Evolutionary conservation across 2,113 vertebrate species (phyloP).

Genomic region (Arothron firmamentum): DNA sequence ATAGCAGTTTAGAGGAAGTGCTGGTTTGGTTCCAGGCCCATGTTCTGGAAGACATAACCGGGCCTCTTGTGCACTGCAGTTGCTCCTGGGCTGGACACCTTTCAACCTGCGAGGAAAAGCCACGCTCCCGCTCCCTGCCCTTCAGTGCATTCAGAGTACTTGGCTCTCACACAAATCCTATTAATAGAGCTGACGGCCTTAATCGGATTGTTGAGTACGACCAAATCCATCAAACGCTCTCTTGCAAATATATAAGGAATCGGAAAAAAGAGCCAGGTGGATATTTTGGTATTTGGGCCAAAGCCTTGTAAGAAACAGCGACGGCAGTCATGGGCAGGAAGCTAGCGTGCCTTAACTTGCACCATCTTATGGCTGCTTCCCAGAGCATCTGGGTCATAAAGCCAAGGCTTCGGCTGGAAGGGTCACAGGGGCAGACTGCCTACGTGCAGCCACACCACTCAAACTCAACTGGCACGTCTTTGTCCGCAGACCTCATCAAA

Average conservation of each 20-base stretch:
- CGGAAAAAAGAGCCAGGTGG: constrained; percentile 58
- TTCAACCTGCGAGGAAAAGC: constrained; percentile 45
- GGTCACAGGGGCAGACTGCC: constrained; percentile 58
- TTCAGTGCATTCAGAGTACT: constrained; percentile 21
- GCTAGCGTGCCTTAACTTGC: constrained; percentile 62
- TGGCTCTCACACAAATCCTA: constrained; percentile 38
- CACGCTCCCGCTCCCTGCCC: constrained; percentile 27
- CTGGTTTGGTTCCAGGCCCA: constrained; percentile 70
- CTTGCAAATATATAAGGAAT: constrained; percentile 22
- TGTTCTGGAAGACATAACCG: constrained; percentile 58
- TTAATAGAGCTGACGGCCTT: constrained; percentile 34
- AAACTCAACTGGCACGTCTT: constrained; percentile 47
- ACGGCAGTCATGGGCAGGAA: constrained; percentile 64
- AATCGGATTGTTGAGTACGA: constrained; percentile 23
- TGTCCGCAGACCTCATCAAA: constrained; percentile 78
- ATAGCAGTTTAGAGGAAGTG: constrained; percentile 68
- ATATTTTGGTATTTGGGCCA: constrained; percentile 66
- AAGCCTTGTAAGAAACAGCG: constrained; percentile 59
- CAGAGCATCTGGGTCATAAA: constrained; percentile 74
- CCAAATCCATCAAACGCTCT: constrained; percentile 3
- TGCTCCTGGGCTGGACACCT: constrained; percentile 46
- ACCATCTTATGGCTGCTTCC: constrained; percentile 60
- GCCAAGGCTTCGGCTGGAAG: constrained; percentile 49
- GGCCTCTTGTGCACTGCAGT: constrained; percentile 51
- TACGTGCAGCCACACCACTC: constrained; percentile 12